These are phyloP conservation scores for Galleria mellonella DNA, from an alignment of 1,140 invertebrate species.

Conservation along the genomic window DNA sequence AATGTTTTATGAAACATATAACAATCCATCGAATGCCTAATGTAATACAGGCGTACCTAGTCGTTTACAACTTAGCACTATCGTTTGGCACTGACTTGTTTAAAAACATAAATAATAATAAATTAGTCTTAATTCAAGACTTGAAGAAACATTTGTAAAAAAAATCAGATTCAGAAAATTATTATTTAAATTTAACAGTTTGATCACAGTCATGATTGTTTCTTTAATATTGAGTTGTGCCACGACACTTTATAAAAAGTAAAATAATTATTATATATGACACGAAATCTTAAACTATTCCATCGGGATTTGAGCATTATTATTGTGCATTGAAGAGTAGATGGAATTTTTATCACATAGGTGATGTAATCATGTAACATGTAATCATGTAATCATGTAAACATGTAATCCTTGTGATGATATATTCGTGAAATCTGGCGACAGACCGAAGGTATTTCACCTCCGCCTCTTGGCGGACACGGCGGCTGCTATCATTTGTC, in stretches of 20 bases:
- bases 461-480: constrained; percentile 83
- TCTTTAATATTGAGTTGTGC: constrained; percentile 44
- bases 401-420: constrained; percentile 52
- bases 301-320: constrained; percentile 67
- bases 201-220: constrained; percentile 67
- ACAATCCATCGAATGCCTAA: constrained; percentile 28
- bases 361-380: too few species aligned
- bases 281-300: constrained; percentile 69
- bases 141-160: constrained; percentile 25
- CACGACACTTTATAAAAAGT: constrained; percentile 50
- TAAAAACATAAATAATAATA: constrained; percentile 53
- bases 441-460: constrained; percentile 72
- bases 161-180: constrained; percentile 47
- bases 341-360: constrained; percentile 58
- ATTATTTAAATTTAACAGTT: constrained; percentile 46
- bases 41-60: constrained; percentile 46
- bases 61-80: constrained; percentile 65
- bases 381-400: too few species aligned
- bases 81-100: constrained; percentile 68
- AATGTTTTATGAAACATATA: constrained; percentile 24
- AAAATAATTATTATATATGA: constrained; percentile 67
- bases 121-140: constrained; percentile 44
- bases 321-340: constrained; percentile 67
- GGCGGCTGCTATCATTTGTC: constrained; percentile 89
- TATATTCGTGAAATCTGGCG: constrained; percentile 19